A percentile compares a stretch with the other conserved stretches of the same genome.
phyloP scores from a whole-genome alignment of 2,797 vertebrate species.

The Arrhamphus sclerolepis region DNA sequence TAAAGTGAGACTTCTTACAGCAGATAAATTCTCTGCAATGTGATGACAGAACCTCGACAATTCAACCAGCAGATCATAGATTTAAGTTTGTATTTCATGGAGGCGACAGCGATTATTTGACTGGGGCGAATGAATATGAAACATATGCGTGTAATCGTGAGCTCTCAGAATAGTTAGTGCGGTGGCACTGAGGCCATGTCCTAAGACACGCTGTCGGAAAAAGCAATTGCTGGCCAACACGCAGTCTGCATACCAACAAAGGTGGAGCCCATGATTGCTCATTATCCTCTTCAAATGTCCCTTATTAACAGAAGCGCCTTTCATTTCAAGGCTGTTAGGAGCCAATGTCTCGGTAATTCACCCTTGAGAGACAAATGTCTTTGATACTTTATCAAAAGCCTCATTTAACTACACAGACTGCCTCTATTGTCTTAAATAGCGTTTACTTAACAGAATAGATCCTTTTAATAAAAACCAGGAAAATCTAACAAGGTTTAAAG shows the following conservation, averaged over 20 bases:
- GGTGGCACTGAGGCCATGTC: neutral
- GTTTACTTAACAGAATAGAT: conserved; percentile 7
- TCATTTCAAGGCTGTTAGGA: conserved; percentile 73
- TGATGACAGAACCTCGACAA: too few species aligned
- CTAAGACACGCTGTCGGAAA: conserved; percentile 26
- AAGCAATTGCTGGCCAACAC: conserved; percentile 24
- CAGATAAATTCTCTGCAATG: neutral
- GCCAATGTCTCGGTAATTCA: conserved; percentile 41
- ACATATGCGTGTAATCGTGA: neutral
- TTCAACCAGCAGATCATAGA: neutral
- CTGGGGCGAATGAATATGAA: conserved; percentile 14
- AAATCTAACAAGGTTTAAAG: conserved; percentile 14
- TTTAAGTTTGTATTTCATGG: conserved; percentile 7
- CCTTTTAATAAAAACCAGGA: conserved; percentile 4
- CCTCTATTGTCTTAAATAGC: neutral
- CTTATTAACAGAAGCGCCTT: conserved; percentile 62
- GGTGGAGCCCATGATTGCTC: conserved; percentile 47
- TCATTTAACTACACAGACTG: conserved; percentile 7
- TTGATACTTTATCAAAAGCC: conserved; percentile 35
- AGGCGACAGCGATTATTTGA: neutral
- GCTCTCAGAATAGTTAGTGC: neutral
- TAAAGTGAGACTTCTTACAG: neutral
- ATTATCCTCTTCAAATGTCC: conserved; percentile 54
- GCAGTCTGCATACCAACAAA: conserved; percentile 56
- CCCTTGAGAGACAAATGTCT: conserved; percentile 30